Base-by-base conservation (phyloP, 2,797 vertebrate species). In the Darevskia nairensis region DNA sequence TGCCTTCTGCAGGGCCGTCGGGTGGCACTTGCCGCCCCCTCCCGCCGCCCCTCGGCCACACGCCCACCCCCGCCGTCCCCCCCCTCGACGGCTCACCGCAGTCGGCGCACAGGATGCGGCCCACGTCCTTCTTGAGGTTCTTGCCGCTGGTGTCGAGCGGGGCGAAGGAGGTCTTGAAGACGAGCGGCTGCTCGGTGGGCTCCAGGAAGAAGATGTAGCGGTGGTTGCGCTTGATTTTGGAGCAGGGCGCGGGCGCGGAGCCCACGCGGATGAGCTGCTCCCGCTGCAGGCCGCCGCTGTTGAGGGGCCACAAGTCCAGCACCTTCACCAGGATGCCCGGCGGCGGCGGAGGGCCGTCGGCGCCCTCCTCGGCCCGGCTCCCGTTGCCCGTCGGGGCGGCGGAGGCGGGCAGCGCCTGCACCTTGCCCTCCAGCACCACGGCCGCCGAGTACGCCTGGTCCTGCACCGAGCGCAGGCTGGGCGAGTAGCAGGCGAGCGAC, bases 201-300 rank as follows among this genome's bases (percentile, higher is more conserved):
- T 99, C 98, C 98, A 99, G 98, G 97, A 99, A 99, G 97, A 99
- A 99, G 96, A 99, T 98, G 96, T 99, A 99, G 97, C 98, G 98
- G 96, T 98, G 98, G 97, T 98, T 98, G 96, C 97, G 98, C 94
- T 98, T 98, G 91, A 99, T 98, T 97, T 98, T 98, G 95, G 97
- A 96, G 96, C 98, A 99, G 97, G 97, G 97, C 94, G 97, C 96
- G 96, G 88, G 50, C 82, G 98, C 96, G 84, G 97, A 97, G 95
- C 97, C 97, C 95, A 99, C 98, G 93, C 98, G 98, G 98, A 99
- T 98, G 95, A 99, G 98, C 98, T 99, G 98, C 95, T 99, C 98
- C 79, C 97, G 97, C 97, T 98, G 96, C 95, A 99, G 97, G 95
- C 98, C 98, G 94, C 98, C 98, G 96, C 98, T 99, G 97, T 98